Evolutionary conservation across 2,797 vertebrate species (phyloP), one percentile per base, ranked within the genome.

Genomic region (Chiroxiphia lanceolata): DNA sequence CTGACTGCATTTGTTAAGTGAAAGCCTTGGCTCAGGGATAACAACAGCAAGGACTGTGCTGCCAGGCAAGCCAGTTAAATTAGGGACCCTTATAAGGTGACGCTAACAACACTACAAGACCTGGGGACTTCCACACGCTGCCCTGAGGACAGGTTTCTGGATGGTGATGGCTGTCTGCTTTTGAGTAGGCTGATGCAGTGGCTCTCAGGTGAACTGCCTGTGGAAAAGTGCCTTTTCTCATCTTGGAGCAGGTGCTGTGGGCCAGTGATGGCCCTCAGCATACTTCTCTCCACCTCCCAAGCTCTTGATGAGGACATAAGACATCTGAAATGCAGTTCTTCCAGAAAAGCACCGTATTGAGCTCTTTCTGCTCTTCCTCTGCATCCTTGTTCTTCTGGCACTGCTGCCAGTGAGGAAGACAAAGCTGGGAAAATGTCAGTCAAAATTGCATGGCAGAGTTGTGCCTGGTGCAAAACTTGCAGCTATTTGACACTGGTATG

Each of bases 401-500:
- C 23, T 29, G 51, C 33, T 74, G 60, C n/a, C 13, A 5, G 17
- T 3, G 0, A 81, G 72, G 33, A 91, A 93, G 72, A 76, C 10
- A 31, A 90, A 90, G 47, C 19, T 1, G 6, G 45, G 48, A 68
- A 92, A 87, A n/a, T 6, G 16, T 19, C 64, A 92, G 40, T 23
- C 50, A 91, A 63, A 89, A 88, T 31, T 75, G 38, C 0, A 7
- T n/a, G 34, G 69, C 50, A 83, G 23, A 51, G 16, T 44, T 79
- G 31, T 83, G 38, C 22, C 61, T 83, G 42, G 13, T 69, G 59
- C 86, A 88, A 91, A 94, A 71, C 27, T 50, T 88, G 72, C 72
- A 83, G 57, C 40, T 87, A 36, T 42, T 63, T 9, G 1, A n/a
- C 51, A 63, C 26, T 17, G 17, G 36, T 33, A 54, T 7, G 19